Evolutionary conservation across 2,113 vertebrate genomes (phyloP), one percentile per base, ranked within the genome.

Genomic region (Octodon degus): DNA sequence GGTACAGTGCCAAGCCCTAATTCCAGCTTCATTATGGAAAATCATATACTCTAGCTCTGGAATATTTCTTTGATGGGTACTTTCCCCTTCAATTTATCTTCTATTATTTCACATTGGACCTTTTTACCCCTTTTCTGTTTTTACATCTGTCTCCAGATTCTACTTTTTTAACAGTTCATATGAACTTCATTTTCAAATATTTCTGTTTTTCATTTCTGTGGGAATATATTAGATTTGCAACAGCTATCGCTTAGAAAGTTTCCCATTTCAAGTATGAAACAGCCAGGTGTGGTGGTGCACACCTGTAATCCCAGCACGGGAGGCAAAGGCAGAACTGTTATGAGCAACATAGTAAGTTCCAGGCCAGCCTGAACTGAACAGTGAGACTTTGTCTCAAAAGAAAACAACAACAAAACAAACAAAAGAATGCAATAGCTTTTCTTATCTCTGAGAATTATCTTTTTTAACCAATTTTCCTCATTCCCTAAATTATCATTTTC

Each of bases 191-290:
- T 94, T 95, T 82, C 65, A 86, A 95, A 94, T 24, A 89, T 62
- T 94, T 91, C 53, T 86, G 53, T 19, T 81, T 85, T 92, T 96
- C 37, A 85, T 88, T 85, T 82, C 86, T 91, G 53, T 80, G 27
- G 25, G 79, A 50, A 60, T n/a, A 70, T 72, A 74, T 96, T 77
- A 96, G 89, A 89, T 70, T 90, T 96, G 65, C 14, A 92, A 89
- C 53, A 77, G 60, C 40, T 70, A 53, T 70, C n/a, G 58, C 83
- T 94, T 77, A 22, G 9, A 97, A 77, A 67, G 27, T 77, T 92
- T 97, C 83, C 53, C 77, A 82, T 90, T 91, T 93, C 77, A 37
- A 95, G 84, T 90, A 95, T 90, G 40, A 87, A 96, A 97, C 82
- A 72, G 19, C 19, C 9, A 19, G 34, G 34, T 34, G 7, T 19